Conservation (phyloP, 1,140 invertebrate species). For the Rhynchophorus ferrugineus region DNA sequence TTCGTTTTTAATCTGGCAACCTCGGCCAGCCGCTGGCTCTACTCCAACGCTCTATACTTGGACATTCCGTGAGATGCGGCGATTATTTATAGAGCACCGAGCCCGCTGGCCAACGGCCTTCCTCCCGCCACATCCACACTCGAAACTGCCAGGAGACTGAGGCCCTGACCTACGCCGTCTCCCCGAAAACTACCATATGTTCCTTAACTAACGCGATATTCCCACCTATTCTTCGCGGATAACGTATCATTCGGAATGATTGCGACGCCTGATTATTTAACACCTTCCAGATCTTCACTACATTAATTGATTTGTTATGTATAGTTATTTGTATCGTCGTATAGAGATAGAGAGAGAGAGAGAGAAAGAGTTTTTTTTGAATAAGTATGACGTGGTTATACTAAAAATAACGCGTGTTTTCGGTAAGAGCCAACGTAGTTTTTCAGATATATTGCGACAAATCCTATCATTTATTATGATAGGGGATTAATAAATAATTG, state of each 20-base stretch:
- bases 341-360: too few species aligned
- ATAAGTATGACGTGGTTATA: too few species aligned
- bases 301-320: too few species aligned
- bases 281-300: too few species aligned
- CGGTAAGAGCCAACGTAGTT: too few species aligned
- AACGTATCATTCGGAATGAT: neutral
- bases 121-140: slow-evolving; percentile 1
- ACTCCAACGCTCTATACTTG: slow-evolving; percentile 65
- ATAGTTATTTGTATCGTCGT: too few species aligned
- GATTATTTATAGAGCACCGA: slow-evolving; percentile 47
- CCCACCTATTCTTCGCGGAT: neutral
- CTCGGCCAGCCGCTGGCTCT: slow-evolving; percentile 45
- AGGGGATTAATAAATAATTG: too few species aligned
- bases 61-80: slow-evolving; percentile 47
- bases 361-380: too few species aligned
- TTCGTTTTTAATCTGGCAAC: slow-evolving; percentile 10
- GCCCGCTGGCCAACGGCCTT: slow-evolving; percentile 20
- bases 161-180: slow-evolving; percentile 19
- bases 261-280: too few species aligned
- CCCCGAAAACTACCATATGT: slow-evolving; percentile 14
- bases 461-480: too few species aligned
- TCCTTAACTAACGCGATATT: neutral
- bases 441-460: too few species aligned
- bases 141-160: slow-evolving; percentile 6
- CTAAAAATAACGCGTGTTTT: too few species aligned